A percentile compares a stretch with the other conserved stretches of the same genome.
These are phyloP conservation scores for Dromas ardeola DNA, from an alignment of 2,113 vertebrate genomes.

Conservation along the genomic window DNA sequence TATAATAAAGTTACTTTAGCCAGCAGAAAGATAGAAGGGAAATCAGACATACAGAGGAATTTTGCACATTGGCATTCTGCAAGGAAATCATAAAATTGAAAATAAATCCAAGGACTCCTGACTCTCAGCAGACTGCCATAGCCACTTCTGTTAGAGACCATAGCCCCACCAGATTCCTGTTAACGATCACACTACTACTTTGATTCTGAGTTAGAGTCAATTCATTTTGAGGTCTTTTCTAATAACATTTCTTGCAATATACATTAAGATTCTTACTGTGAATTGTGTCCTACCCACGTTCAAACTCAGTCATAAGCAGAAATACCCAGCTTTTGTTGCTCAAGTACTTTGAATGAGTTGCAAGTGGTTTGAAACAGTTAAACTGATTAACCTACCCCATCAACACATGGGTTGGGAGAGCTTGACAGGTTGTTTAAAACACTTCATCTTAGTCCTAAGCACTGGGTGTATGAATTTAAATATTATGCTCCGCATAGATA, in stretches of 20 bases:
- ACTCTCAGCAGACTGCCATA: background rate
- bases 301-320: background rate
- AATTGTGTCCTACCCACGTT: background rate
- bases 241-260: background rate
- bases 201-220: background rate
- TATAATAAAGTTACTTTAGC: background rate
- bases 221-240: background rate
- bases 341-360: background rate
- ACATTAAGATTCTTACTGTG: background rate
- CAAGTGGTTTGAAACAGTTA: background rate
- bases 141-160: background rate
- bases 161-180: background rate
- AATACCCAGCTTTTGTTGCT: background rate
- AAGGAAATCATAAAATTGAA: background rate
- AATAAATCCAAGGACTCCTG: background rate
- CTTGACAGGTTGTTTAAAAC: background rate
- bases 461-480: background rate
- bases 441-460: background rate
- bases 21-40: background rate
- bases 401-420: background rate
- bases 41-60: background rate
- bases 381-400: background rate
- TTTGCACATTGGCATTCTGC: background rate
- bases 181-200: background rate
- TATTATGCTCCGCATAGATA: background rate